Conservation (phyloP, 2,797 vertebrate genomes). For the Stomatorhinus walkeri region DNA sequence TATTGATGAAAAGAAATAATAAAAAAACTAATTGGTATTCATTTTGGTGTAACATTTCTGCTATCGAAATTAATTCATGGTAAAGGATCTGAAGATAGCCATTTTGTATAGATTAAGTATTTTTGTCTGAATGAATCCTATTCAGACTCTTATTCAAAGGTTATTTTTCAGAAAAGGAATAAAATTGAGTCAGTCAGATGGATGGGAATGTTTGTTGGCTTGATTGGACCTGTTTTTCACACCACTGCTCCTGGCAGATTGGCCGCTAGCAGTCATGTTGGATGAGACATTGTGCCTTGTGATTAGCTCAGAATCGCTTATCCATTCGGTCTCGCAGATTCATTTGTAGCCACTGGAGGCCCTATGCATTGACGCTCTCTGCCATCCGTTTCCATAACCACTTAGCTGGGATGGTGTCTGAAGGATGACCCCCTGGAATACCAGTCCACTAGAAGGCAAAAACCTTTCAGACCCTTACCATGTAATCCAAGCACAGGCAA, state of each 20-base stretch:
- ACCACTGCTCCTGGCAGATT: not conserved
- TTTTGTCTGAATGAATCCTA: not conserved
- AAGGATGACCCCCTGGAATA: not conserved
- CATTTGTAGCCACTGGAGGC: not conserved
- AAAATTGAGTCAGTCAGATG: not conserved
- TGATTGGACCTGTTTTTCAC: constrained; percentile 4
- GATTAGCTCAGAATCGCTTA: not conserved
- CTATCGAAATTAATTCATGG: not conserved
- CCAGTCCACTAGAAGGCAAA: not conserved
- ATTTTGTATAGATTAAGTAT: not conserved
- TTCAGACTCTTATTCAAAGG: not conserved
- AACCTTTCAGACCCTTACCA: not conserved
- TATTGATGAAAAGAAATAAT: not conserved
- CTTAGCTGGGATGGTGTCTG: not conserved
- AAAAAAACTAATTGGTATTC: not conserved
- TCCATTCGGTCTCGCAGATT: not conserved
- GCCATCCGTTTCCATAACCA: not conserved
- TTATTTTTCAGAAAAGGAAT: not conserved
- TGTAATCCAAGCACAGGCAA: not conserved
- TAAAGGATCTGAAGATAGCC: not conserved
- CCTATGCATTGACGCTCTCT: not conserved
- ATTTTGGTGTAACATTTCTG: not conserved
- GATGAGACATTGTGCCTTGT: not conserved
- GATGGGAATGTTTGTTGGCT: not conserved
- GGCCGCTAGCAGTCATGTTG: not conserved